Conservation (phyloP, 2,797 vertebrate genomes). For the Epinephelus coioides region DNA sequence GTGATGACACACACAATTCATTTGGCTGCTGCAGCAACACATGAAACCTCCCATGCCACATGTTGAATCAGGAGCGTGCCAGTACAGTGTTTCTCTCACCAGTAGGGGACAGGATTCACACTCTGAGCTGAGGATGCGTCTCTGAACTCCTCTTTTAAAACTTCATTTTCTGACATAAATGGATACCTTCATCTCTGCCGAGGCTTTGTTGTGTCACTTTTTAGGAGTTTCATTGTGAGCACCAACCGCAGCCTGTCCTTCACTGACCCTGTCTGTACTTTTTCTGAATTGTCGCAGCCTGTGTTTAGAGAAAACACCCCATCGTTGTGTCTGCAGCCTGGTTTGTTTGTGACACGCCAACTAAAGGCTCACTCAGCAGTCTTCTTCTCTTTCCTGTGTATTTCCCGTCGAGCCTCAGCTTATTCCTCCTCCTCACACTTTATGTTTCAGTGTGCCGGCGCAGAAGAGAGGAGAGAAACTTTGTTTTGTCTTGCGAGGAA, state of each 20-base stretch:
- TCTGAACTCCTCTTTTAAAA: not conserved
- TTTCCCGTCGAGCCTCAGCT: slow-evolving; percentile 11
- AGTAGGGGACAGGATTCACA: slow-evolving; percentile 67
- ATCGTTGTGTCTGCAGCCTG: slow-evolving; percentile 50
- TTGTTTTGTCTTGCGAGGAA: slow-evolving; percentile 50
- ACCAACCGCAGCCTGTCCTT: slow-evolving; percentile 40
- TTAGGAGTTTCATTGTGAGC: slow-evolving; percentile 30
- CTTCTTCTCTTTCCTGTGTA: slow-evolving; percentile 31
- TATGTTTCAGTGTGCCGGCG: not conserved
- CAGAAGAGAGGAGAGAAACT: slow-evolving; percentile 23
- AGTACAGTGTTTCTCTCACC: slow-evolving; percentile 34
- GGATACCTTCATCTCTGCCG: not conserved
- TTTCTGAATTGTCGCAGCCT: slow-evolving; percentile 25
- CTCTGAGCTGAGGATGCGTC: not conserved
- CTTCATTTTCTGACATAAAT: not conserved
- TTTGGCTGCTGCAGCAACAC: slow-evolving; percentile 13
- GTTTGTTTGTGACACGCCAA: slow-evolving; percentile 53
- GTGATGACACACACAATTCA: slow-evolving; percentile 30
- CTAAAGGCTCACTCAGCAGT: slow-evolving; percentile 32
- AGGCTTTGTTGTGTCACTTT: slow-evolving; percentile 14
- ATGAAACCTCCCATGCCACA: slow-evolving; percentile 8
- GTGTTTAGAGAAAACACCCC: slow-evolving; percentile 64
- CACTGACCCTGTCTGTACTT: slow-evolving; percentile 24
- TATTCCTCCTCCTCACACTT: slow-evolving; percentile 20
- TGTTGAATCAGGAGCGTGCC: slow-evolving; percentile 31